Evolutionary conservation across 2,797 vertebrate genomes (phyloP).

Genomic region (Lagorchestes hirsutus): DNA sequence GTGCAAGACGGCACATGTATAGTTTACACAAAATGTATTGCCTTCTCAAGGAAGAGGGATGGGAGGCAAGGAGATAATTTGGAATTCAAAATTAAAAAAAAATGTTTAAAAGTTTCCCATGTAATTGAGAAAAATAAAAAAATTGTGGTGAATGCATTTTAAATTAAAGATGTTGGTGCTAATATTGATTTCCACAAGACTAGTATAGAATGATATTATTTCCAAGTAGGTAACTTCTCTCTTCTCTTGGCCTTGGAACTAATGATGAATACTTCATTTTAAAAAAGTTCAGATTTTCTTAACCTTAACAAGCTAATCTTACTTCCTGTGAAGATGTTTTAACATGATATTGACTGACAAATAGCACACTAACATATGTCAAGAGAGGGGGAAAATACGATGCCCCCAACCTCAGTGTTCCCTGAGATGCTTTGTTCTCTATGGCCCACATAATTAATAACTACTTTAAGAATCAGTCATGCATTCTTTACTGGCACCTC

Average conservation of each 20-base stretch:
- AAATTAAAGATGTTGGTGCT: background rate
- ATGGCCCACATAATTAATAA: conserved; percentile 87
- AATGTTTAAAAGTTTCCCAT: background rate
- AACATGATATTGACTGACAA: conserved; percentile 80
- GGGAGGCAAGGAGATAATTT: background rate
- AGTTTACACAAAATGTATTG: background rate
- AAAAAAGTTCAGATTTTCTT: conserved; percentile 49
- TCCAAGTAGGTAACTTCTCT: background rate
- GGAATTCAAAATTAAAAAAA: background rate
- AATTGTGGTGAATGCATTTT: background rate
- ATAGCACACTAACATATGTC: conserved; percentile 78
- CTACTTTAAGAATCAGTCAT: conserved; percentile 88
- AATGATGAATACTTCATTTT: conserved; percentile 16
- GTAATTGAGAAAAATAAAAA: background rate
- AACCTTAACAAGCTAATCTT: conserved; percentile 65
- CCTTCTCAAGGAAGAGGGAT: background rate
- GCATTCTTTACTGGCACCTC: conserved; percentile 88
- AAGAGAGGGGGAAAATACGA: conserved; percentile 76
- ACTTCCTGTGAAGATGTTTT: conserved; percentile 76
- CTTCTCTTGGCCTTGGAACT: background rate
- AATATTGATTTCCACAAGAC: background rate
- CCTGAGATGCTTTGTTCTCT: conserved; percentile 85
- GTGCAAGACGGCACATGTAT: background rate
- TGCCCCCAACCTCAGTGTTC: conserved; percentile 76
- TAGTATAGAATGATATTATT: background rate